These are phyloP conservation scores for Pollicipes pollicipes DNA, from an alignment of 1,140 invertebrate genomes.

Conservation along the genomic window DNA sequence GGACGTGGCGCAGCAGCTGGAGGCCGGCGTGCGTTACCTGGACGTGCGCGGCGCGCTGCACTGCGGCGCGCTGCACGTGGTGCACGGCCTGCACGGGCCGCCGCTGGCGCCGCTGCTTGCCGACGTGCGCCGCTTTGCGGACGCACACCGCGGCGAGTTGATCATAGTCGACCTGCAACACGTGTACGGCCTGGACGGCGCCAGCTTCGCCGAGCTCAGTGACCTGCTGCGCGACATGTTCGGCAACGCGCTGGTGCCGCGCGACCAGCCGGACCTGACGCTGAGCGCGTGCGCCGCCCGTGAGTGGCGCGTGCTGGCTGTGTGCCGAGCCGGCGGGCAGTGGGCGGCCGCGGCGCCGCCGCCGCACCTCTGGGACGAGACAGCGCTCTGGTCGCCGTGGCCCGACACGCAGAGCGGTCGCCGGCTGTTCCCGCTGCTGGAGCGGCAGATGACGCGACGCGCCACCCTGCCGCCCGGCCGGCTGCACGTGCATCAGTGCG, in stretches of 20 bases:
- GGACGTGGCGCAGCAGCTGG: background rate
- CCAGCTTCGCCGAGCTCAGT: background rate
- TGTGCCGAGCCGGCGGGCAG: background rate
- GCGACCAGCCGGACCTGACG: background rate
- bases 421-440: background rate
- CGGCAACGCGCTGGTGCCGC: background rate
- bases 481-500: background rate
- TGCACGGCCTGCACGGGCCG: background rate
- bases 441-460: background rate
- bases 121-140: background rate
- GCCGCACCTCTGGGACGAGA: background rate
- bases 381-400: background rate
- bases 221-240: background rate
- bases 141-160: background rate
- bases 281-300: background rate
- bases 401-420: background rate
- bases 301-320: background rate
- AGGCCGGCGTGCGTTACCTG: background rate
- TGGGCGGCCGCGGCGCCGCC: too few species aligned
- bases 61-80: constrained; percentile 2
- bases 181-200: background rate
- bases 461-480: background rate
- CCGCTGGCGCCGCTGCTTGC: background rate
- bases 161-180: constrained; percentile 1
- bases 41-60: background rate